phyloP scores from a whole-genome alignment of 2,113 vertebrate genomes.

The Oryzias woworae region DNA sequence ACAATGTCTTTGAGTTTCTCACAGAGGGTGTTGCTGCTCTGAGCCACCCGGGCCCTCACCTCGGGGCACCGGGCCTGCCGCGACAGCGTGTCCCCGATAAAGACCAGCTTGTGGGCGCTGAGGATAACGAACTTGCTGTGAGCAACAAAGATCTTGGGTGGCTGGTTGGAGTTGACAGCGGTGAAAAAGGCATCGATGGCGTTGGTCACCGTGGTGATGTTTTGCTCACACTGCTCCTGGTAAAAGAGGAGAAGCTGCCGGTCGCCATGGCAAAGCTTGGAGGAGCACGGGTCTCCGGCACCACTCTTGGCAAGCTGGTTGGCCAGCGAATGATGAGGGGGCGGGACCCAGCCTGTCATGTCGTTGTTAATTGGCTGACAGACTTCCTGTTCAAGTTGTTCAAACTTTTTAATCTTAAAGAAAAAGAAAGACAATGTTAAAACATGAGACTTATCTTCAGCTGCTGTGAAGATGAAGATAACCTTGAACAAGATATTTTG shows the following conservation, averaged over 20 bases:
- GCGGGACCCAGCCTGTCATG: constrained; percentile 88
- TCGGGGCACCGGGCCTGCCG: constrained; percentile 92
- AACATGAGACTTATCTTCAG: background rate
- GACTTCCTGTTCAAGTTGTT: constrained; percentile 94
- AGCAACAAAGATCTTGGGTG: constrained; percentile 95
- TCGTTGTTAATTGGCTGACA: constrained; percentile 90
- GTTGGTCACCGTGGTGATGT: constrained; percentile 90
- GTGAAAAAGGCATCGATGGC: constrained; percentile 93
- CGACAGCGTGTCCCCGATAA: constrained; percentile 95
- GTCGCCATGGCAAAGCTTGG: constrained; percentile 78
- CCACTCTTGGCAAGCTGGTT: constrained; percentile 44
- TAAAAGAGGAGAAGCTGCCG: constrained; percentile 96
- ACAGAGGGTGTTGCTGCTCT: constrained; percentile 93
- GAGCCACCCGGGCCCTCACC: constrained; percentile 86
- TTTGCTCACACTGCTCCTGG: constrained; percentile 93
- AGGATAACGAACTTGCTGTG: constrained; percentile 99
- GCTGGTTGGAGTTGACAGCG: constrained; percentile 89
- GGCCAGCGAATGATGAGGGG: constrained; percentile 75
- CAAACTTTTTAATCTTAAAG: constrained; percentile 92
- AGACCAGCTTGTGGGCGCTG: constrained; percentile 96
- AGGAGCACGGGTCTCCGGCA: constrained; percentile 22
- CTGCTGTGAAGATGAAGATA: too few species aligned
- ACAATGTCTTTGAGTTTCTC: constrained; percentile 96
- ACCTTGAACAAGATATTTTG: background rate
- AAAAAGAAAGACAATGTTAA: background rate